phyloP scores from a whole-genome alignment of 2,797 vertebrate species.

The Eptatretus atami region DNA sequence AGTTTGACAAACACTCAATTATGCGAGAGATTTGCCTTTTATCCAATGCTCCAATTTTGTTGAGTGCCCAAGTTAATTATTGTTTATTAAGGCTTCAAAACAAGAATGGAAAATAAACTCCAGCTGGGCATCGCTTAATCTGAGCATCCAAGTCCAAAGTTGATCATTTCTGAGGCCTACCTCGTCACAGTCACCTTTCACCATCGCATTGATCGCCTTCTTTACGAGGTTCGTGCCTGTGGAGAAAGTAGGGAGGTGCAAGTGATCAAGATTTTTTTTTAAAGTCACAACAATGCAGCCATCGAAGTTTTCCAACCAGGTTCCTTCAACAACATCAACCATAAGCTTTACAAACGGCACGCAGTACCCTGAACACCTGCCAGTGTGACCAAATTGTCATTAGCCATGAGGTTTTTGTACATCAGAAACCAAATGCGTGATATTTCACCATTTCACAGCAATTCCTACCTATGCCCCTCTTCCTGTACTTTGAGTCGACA shows the following conservation, averaged over 20 bases:
- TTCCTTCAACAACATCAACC: neutral
- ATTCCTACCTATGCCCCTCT: slow-evolving; percentile 93
- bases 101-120: too few species aligned
- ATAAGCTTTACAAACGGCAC: neutral
- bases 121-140: too few species aligned
- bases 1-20: too few species aligned
- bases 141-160: too few species aligned
- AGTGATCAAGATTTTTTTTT: neutral
- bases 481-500: slow-evolving; percentile 97
- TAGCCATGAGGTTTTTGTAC: too few species aligned
- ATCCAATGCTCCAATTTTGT: too few species aligned
- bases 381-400: neutral
- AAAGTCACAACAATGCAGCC: neutral
- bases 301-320: neutral
- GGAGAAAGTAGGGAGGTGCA: slow-evolving; percentile 13
- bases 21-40: too few species aligned
- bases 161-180: slow-evolving; percentile 18
- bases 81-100: too few species aligned
- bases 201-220: slow-evolving; percentile 99
- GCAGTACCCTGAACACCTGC: slow-evolving; percentile 10
- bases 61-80: too few species aligned
- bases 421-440: too few species aligned
- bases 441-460: slow-evolving; percentile 9
- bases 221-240: slow-evolving; percentile 99
- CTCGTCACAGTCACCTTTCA: slow-evolving; percentile 98